Evolutionary conservation across 2,797 vertebrate genomes (phyloP).

Genomic region (Notamacropus eugenii): DNA sequence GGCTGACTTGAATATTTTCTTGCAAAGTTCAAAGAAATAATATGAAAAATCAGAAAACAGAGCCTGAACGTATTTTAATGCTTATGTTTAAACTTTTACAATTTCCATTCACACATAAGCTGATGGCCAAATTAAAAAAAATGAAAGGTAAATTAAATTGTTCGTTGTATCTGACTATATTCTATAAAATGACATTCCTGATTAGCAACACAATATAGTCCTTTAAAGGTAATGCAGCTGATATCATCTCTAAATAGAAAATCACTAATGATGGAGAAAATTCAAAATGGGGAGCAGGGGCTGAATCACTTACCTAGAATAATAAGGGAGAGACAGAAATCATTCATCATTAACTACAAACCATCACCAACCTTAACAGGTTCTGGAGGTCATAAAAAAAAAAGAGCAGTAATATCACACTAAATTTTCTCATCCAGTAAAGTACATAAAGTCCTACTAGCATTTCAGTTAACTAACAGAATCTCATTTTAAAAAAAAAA

Average conservation of each 20-base stretch:
- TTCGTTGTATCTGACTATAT: not conserved
- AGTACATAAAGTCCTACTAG: not conserved
- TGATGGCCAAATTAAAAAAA: slow-evolving; percentile 37
- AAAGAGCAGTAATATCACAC: not conserved
- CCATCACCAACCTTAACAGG: not conserved
- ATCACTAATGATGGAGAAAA: not conserved
- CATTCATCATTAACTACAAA: slow-evolving; percentile 9
- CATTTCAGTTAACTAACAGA: not conserved
- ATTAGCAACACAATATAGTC: not conserved
- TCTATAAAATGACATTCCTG: slow-evolving; percentile 11
- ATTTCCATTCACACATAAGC: slow-evolving; percentile 20
- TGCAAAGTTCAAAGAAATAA: not conserved
- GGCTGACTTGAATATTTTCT: slow-evolving; percentile 25
- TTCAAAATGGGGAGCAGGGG: not conserved
- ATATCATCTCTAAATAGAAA: not conserved
- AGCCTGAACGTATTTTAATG: slow-evolving; percentile 34
- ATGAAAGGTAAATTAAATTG: not conserved
- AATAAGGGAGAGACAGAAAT: not conserved
- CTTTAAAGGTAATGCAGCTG: not conserved
- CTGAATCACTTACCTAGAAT: slow-evolving; percentile 11
- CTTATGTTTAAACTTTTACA: slow-evolving; percentile 21
- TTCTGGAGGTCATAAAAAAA: not conserved
- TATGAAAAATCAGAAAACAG: slow-evolving; percentile 24
- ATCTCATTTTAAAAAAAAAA: not conserved
- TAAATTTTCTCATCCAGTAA: not conserved